Base-by-base conservation (phyloP, 2,888 invertebrate species). In the Busseola fusca region DNA sequence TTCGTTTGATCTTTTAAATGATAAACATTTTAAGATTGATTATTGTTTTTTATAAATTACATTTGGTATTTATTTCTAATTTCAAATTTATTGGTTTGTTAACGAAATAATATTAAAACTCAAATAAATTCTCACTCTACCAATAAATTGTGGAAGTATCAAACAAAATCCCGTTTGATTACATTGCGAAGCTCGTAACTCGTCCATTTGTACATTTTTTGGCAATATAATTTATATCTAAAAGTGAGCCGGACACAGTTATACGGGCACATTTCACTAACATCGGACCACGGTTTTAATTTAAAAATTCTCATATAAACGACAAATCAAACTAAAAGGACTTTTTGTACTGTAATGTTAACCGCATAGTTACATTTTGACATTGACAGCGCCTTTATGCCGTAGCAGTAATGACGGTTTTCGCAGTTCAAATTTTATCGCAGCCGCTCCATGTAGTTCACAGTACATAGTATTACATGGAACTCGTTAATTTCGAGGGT, bases 261-360 rank as follows among this genome's bases (percentile, higher is more conserved):
- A 54, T 58, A 48, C 1, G 40, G 27, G 34, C 62, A 63, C 65
- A 67, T 63, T 63, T 67, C 67, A 58, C 45, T 59, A 73, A 63
- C 62, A 63, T 72, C 25, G 34, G 12, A 10, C 42, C 16, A 37
- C n/a, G 74, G 30, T 45, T 80, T 75, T 80, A 75, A 78, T 72
- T 67, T 52, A 21, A 74, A 74, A 74, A 63, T 62, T 58, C 62
- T 76, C 74, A 52, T 57, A 18, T 57, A 62, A 34, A 76, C 76
- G 50, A 66, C 54, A 65, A 66, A 75, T 72, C 66, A 75, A 73
- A 74, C 25, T 54, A 56, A 67, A 62, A 71, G 25, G 34, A 37
- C 14, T 6, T 74, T 72, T n/a, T 18, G 14, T 50, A 74, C 21
- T 37, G 48, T 52, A 30, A 0, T n/a, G 34, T 37, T 42, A n/a